A percentile compares a stretch with the other conserved stretches of the same genome.
Evolutionary conservation across 2,888 invertebrate species (phyloP).

Genomic region (Pyralis farinalis): DNA sequence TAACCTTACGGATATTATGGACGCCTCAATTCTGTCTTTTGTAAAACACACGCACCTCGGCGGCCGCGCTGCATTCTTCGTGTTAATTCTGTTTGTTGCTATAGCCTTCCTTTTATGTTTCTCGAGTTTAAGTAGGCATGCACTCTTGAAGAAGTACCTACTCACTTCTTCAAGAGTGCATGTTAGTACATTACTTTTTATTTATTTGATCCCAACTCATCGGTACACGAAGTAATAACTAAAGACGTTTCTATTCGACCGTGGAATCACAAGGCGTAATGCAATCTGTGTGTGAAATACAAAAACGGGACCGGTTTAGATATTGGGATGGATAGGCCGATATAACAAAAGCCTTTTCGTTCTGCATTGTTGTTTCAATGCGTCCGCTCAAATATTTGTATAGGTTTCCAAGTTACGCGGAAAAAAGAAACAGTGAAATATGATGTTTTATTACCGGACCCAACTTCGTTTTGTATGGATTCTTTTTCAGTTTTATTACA

Average conservation of each 20-base stretch:
- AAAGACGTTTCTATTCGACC: slow-evolving; percentile 21
- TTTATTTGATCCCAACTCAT: slow-evolving; percentile 11
- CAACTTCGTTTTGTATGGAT: slow-evolving; percentile 23
- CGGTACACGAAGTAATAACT: no score
- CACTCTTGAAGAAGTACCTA: slow-evolving; percentile 10
- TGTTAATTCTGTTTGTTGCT: slow-evolving; percentile 19
- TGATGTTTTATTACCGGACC: slow-evolving; percentile 25
- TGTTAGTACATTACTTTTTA: no score
- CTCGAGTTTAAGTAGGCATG: neutral
- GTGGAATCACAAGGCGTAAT: slow-evolving; percentile 41
- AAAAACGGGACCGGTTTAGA: slow-evolving; percentile 48
- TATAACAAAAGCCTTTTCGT: slow-evolving; percentile 36
- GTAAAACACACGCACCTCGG: slow-evolving; percentile 33
- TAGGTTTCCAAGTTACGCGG: slow-evolving; percentile 17
- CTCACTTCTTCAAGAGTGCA: no score
- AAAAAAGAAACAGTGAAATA: slow-evolving; percentile 29
- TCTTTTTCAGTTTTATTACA: slow-evolving; percentile 25
- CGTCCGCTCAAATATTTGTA: slow-evolving; percentile 28
- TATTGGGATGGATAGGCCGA: slow-evolving; percentile 37
- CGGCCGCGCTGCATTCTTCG: slow-evolving; percentile 30
- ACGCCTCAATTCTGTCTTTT: slow-evolving; percentile 44
- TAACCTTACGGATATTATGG: slow-evolving; percentile 60
- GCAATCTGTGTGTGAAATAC: slow-evolving; percentile 40
- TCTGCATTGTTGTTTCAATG: slow-evolving; percentile 27
- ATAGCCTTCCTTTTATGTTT: slow-evolving; percentile 6